Percentiles rank a stretch among this genome's conserved stretches.
These are phyloP conservation scores for Polyploca ridens DNA, from an alignment of 2,888 invertebrate genomes.

Conservation along the genomic window DNA sequence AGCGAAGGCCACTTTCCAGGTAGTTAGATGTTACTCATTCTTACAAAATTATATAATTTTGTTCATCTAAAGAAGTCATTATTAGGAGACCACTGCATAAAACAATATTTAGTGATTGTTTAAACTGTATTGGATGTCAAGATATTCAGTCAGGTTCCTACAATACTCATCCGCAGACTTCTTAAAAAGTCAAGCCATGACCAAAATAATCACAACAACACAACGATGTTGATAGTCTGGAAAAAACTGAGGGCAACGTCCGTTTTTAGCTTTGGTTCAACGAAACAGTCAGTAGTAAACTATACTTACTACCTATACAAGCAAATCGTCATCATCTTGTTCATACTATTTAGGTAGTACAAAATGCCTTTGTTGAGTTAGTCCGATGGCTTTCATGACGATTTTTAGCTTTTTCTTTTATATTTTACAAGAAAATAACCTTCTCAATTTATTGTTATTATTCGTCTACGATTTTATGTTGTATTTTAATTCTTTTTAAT, in stretches of 20 bases:
- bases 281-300: constrained; percentile 45
- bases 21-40: no score
- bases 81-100: neutral
- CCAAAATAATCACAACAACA: constrained; percentile 11
- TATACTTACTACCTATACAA: neutral
- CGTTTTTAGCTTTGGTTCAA: constrained; percentile 74
- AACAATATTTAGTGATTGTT: neutral
- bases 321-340: neutral
- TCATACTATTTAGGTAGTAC: neutral
- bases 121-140: neutral
- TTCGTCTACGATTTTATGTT: no score
- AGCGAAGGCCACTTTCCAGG: no score
- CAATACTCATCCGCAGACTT: neutral
- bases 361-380: neutral
- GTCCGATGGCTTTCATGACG: no score
- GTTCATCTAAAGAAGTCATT: no score
- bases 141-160: neutral
- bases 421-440: no score
- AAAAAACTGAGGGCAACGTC: constrained; percentile 78
- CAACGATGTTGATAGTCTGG: constrained; percentile 50
- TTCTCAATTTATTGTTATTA: no score
- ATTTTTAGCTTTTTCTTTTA: no score
- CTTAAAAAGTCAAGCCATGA: constrained; percentile 8
- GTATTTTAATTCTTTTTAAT: no score
- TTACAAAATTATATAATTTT: no score